Evolutionary conservation across 2,797 vertebrate genomes (phyloP).

Genomic region (Halcyon leucocephala): DNA sequence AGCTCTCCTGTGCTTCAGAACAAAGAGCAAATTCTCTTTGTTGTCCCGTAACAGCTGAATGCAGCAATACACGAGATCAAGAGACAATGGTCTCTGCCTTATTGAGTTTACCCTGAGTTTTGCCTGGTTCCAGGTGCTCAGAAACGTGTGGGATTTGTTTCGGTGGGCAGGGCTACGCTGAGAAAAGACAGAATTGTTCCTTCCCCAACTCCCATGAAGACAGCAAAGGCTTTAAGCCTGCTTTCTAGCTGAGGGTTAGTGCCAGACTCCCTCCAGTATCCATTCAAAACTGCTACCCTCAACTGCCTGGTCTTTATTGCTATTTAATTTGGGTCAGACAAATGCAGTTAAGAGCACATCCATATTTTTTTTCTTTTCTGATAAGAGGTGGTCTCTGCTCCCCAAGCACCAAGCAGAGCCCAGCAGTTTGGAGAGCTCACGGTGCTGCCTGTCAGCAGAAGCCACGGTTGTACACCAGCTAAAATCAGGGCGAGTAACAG

Average conservation of each 20-base stretch:
- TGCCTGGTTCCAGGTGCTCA: background rate
- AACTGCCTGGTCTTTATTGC: background rate
- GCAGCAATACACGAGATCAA: accelerated
- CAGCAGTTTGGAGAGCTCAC: background rate
- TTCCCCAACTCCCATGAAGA: background rate
- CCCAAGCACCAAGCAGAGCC: background rate
- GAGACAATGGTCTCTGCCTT: background rate
- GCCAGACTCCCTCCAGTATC: background rate
- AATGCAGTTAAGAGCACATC: background rate
- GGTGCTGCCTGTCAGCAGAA: background rate
- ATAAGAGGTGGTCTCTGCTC: background rate
- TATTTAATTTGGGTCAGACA: background rate
- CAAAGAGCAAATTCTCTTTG: conserved; percentile 50
- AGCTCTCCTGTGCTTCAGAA: background rate
- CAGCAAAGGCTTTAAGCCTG: background rate
- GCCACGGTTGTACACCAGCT: background rate
- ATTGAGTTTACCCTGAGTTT: background rate
- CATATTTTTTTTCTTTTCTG: background rate
- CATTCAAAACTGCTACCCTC: background rate
- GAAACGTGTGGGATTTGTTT: background rate
- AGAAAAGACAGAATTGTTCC: background rate
- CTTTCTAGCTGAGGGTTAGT: background rate
- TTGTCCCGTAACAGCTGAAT: background rate
- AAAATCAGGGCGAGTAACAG: background rate
- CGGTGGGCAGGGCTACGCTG: background rate